Conservation (phyloP, 1,140 invertebrate species). For the Drosophila ficusphila region DNA sequence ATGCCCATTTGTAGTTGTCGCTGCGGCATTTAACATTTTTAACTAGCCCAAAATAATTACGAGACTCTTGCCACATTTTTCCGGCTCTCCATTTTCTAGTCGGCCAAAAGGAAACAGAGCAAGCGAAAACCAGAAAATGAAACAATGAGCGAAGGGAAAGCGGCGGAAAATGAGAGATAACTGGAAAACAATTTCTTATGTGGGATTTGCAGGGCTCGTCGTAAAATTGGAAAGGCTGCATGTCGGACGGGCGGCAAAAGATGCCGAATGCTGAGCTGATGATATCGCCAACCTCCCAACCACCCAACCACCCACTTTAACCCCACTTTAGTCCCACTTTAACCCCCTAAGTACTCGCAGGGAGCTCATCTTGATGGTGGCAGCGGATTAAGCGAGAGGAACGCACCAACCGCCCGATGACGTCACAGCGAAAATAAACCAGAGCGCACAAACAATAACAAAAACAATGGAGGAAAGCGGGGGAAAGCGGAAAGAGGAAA, state of each 20-base stretch:
- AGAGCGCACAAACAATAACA: conserved; percentile 67
- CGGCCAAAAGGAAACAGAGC: too few relatives aligned
- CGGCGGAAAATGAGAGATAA: conserved; percentile 53
- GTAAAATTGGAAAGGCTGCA: conserved; percentile 70
- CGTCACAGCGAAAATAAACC: conserved; percentile 51
- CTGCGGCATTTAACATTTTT: conserved; percentile 6
- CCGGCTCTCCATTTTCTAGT: not conserved
- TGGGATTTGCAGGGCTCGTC: conserved; percentile 61
- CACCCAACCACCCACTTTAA: too few relatives aligned
- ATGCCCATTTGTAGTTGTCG: conserved; percentile 32
- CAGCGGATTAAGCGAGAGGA: conserved; percentile 72
- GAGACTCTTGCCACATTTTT: not conserved
- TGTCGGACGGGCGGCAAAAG: not conserved
- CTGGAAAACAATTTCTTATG: conserved; percentile 76
- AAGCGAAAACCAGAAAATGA: not conserved
- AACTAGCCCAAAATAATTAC: conserved; percentile 50
- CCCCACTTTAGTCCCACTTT: too few relatives aligned
- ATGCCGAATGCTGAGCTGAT: conserved; percentile 36
- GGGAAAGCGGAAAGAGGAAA: conserved; percentile 26
- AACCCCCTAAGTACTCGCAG: conserved; percentile 9
- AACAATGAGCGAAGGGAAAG: conserved; percentile 16
- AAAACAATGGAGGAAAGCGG: too few relatives aligned
- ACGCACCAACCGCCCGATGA: conserved; percentile 48
- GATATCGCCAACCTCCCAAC: conserved; percentile 29
- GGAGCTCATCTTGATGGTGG: conserved; percentile 74